Base-by-base conservation (phyloP, 2,888 invertebrate species). In the Thelaira solivaga region DNA sequence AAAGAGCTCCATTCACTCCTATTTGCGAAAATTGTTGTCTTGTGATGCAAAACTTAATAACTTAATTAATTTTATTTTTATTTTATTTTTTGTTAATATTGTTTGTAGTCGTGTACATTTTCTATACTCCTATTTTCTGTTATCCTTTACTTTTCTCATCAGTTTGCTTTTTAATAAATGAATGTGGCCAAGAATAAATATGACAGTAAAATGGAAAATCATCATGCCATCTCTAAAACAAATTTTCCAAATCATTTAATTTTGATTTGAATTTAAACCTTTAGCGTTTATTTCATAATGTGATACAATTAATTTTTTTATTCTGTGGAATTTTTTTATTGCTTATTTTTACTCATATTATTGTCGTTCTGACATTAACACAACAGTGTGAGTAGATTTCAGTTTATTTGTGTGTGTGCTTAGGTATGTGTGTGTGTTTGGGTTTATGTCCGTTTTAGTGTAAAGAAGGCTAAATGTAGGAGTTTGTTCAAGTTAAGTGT, bases 191-290 rank as follows among this genome's bases (percentile, higher is more conserved):
- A 43, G 4, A 41, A 20, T 61, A 49, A 24, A 51, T 45, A 22
- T n/a, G 24, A 7, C 16, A 2, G 16, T 6, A 59, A 41, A 59
- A 24, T 18, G 36, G n/a, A 29, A 47, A 31, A 18, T 24, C 59
- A 61, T 53, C 26, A 61, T 34, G 61, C 43, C 67, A 74, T 74
- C 67, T 51, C 26, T 43, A 57, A 73, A 73, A 64, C 80, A 81
- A 83, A 83, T 84, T 84, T 84, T 84, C 84, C 83, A 82, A 82
- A 80, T 83, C 84, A 84, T 84, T 84, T 82, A 83, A 59, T 83
- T 83, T 84, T 82, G 83, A 83, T 83, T 83, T 82, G 81, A 82
- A 82, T 84, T 84, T 82, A 64, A 73, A 72, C 62, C 74, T 76
- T 76, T 74, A 67, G 51, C 64, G 45, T 65, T 71, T 62, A 68